phyloP scores from a whole-genome alignment of 2,888 invertebrate species.

The Thelaira solivaga region DNA sequence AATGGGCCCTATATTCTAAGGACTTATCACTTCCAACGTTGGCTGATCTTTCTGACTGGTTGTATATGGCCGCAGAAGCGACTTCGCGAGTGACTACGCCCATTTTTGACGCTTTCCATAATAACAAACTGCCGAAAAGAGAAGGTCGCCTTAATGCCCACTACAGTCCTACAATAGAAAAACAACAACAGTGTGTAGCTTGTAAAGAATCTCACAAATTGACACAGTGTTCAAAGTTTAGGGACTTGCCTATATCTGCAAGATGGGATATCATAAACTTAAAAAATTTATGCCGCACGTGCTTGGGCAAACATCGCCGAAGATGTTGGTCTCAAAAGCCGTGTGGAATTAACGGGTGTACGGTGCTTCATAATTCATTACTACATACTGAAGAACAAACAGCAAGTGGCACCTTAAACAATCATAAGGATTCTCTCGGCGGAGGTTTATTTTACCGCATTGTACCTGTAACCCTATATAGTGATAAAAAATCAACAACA shows the following conservation, averaged over 20 bases:
- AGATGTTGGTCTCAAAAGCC: conserved; percentile 4
- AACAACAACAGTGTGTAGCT: background rate
- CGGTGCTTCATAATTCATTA: background rate
- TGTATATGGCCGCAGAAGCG: too few relatives aligned
- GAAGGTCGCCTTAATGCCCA: too few relatives aligned
- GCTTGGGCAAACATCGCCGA: conserved; percentile 5
- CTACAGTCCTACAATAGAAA: too few relatives aligned
- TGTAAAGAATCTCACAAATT: background rate
- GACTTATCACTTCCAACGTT: too few relatives aligned
- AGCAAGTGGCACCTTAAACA: background rate
- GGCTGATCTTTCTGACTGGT: too few relatives aligned
- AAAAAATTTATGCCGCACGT: conserved; percentile 19
- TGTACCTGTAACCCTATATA: conserved; percentile 22
- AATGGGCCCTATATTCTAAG: too few relatives aligned
- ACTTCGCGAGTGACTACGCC: too few relatives aligned
- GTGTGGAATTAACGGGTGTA: conserved; percentile 37
- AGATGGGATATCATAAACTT: conserved; percentile 2
- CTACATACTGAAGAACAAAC: conserved; percentile 21
- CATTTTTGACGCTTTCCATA: too few relatives aligned
- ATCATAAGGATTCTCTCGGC: background rate
- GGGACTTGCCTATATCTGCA: background rate
- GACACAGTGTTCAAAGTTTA: background rate
- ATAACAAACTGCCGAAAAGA: too few relatives aligned
- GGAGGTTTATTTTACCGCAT: conserved; percentile 15
- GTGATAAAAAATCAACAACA: background rate